These are phyloP conservation scores for Philopotamus ludificatus DNA, from an alignment of 1,140 invertebrate genomes.

Conservation along the genomic window DNA sequence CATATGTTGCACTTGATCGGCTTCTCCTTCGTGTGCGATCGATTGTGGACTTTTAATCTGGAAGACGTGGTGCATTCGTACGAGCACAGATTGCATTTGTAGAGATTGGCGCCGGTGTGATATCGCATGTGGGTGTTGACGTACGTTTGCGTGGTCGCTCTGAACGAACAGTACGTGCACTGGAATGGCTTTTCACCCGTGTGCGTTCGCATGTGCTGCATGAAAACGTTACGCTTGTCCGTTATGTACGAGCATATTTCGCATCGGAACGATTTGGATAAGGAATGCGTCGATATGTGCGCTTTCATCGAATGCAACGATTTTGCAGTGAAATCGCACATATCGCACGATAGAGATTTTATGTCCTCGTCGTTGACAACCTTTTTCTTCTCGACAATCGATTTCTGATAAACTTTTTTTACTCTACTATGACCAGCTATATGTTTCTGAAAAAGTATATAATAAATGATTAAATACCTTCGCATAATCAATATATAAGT, in stretches of 20 bases:
- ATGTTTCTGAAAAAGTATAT: conserved; percentile 28
- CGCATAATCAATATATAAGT: neutral
- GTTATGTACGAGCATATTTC: conserved; percentile 44
- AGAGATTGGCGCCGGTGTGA: neutral
- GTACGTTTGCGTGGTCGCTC: conserved; percentile 50
- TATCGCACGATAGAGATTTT: no score
- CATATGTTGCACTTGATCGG: conserved; percentile 18
- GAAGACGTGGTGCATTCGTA: neutral
- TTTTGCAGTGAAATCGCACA: neutral
- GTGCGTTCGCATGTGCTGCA: conserved; percentile 51
- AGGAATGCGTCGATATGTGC: conserved; percentile 37
- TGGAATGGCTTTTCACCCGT: conserved; percentile 55
- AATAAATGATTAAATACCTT: neutral
- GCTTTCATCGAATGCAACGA: neutral
- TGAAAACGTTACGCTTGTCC: conserved; percentile 42
- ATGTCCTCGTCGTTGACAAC: neutral
- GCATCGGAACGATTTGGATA: conserved; percentile 45
- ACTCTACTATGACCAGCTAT: conserved; percentile 14
- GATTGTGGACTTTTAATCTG: neutral
- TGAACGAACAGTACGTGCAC: conserved; percentile 54
- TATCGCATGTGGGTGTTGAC: conserved; percentile 18
- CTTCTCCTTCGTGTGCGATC: conserved; percentile 6
- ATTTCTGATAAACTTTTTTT: conserved; percentile 31
- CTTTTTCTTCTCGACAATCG: conserved; percentile 14
- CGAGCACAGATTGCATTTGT: neutral